A percentile compares a stretch with the other conserved stretches of the same genome.
These are phyloP conservation scores for Euclidia mi DNA, from an alignment of 2,888 invertebrate genomes.

Conservation along the genomic window DNA sequence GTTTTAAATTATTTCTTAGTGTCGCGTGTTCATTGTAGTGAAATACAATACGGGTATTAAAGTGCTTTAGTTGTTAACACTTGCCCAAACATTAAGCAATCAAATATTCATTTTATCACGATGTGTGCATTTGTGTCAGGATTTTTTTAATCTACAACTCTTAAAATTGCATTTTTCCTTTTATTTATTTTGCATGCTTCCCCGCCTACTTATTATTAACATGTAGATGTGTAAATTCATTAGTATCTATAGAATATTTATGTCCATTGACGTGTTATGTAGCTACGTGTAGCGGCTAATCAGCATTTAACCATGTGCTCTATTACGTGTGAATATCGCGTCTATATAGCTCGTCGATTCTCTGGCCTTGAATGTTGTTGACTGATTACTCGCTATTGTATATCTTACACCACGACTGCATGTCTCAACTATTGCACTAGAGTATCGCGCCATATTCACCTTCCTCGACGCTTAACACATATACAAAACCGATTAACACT, in stretches of 20 bases:
- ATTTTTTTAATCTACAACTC: not conserved
- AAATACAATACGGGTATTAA: too few relatives aligned
- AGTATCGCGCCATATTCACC: constrained; percentile 65
- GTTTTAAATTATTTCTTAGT: not conserved
- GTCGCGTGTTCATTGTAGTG: not conserved
- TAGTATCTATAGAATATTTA: constrained; percentile 4
- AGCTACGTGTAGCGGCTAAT: constrained; percentile 45
- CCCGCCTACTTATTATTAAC: not conserved
- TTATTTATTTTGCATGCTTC: not conserved
- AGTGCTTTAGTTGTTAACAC: not conserved
- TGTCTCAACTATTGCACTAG: constrained; percentile 54
- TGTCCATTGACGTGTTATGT: constrained; percentile 24
- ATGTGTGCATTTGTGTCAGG: not conserved
- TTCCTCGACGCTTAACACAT: constrained; percentile 55
- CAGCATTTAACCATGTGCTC: constrained; percentile 42
- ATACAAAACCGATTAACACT: constrained; percentile 69
- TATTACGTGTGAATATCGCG: constrained; percentile 37
- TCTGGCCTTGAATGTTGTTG: constrained; percentile 79
- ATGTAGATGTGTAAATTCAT: not conserved
- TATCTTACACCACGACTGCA: constrained; percentile 54
- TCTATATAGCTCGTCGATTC: constrained; percentile 30
- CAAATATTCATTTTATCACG: not conserved
- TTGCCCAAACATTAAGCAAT: not conserved
- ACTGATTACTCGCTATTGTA: constrained; percentile 76
- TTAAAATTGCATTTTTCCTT: too few relatives aligned